Percentiles rank a stretch among this genome's conserved stretches.
Conservation (phyloP, 2,888 invertebrate species). For the Drosophila peninsularis region DNA sequence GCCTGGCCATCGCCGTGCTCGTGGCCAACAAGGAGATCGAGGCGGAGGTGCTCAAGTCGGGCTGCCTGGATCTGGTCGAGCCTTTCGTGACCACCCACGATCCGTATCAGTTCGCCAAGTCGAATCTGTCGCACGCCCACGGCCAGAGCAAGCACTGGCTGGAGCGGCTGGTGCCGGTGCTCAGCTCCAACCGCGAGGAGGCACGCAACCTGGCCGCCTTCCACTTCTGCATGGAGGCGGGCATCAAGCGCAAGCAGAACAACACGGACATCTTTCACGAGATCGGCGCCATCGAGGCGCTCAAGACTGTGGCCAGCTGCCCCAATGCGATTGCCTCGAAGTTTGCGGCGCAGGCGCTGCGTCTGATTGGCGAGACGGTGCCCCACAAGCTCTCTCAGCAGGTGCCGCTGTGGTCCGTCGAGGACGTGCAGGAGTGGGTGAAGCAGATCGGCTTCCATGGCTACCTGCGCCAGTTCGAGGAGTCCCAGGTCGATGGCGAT, state of each 20-base stretch:
- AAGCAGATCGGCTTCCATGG: slow-evolving; percentile 97
- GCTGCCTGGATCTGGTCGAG: slow-evolving; percentile 98
- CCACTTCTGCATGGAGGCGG: slow-evolving; percentile 99
- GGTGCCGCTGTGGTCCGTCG: slow-evolving; percentile 98
- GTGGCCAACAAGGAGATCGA: slow-evolving; percentile 99
- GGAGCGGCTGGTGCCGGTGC: slow-evolving; percentile 94
- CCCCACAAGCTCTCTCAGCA: slow-evolving; percentile 99
- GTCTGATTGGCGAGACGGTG: slow-evolving; percentile 97
- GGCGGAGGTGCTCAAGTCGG: slow-evolving; percentile 97
- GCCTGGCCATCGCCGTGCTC: slow-evolving; percentile 97
- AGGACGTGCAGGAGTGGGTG: slow-evolving; percentile 99
- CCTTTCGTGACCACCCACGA: slow-evolving; percentile 98
- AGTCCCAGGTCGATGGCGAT: slow-evolving; percentile 98
- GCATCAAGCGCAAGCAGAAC: slow-evolving; percentile 97
- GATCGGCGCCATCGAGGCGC: slow-evolving; percentile 97
- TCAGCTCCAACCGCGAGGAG: slow-evolving; percentile 97
- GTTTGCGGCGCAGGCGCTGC: slow-evolving; percentile 96
- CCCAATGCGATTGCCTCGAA: slow-evolving; percentile 99
- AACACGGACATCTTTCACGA: slow-evolving; percentile 96
- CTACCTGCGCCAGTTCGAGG: slow-evolving; percentile 92
- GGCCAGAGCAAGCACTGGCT: slow-evolving; percentile 98
- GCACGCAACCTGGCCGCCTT: slow-evolving; percentile 98
- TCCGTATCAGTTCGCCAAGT: slow-evolving; percentile 97
- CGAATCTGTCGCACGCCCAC: slow-evolving; percentile 95
- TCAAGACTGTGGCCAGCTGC: slow-evolving; percentile 98